phyloP scores from a whole-genome alignment of 1,140 invertebrate genomes.

The Stegodyphus dumicola region DNA sequence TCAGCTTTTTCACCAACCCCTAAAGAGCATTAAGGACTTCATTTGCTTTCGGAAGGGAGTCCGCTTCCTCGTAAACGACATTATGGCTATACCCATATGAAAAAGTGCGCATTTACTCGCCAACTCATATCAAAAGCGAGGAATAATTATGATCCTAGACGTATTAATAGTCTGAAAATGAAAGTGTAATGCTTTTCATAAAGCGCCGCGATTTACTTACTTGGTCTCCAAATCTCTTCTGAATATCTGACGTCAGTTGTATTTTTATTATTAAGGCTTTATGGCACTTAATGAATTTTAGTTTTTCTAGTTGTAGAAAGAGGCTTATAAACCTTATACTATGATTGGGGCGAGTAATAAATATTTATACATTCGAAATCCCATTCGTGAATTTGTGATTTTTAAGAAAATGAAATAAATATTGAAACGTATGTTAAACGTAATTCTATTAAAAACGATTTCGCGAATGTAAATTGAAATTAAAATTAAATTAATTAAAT shows the following conservation, averaged over 20 bases:
- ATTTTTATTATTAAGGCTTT: too few species aligned
- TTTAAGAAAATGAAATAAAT: too few species aligned
- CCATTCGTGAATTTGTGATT: too few species aligned
- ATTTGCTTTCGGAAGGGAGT: slow-evolving; percentile 37
- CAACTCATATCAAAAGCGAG: slow-evolving; percentile 13
- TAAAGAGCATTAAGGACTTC: slow-evolving; percentile 52
- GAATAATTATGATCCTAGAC: slow-evolving; percentile 48
- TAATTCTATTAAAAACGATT: too few species aligned
- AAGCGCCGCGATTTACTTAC: neutral
- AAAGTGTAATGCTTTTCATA: slow-evolving; percentile 31
- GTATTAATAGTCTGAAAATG: slow-evolving; percentile 38
- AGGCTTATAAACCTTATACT: too few species aligned
- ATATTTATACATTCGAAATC: too few species aligned
- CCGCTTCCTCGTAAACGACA: slow-evolving; percentile 21
- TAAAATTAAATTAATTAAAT: too few species aligned
- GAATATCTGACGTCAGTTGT: neutral
- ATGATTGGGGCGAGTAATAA: too few species aligned
- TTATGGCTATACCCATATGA: slow-evolving; percentile 32
- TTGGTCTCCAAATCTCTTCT: neutral
- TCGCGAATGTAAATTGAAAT: too few species aligned
- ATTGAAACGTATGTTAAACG: too few species aligned
- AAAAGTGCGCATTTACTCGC: slow-evolving; percentile 36
- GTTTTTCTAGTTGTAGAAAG: too few species aligned
- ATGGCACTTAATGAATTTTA: too few species aligned
- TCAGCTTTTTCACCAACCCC: slow-evolving; percentile 41